phyloP scores from a whole-genome alignment of 2,113 vertebrate species.

The Misgurnus anguillicaudatus region DNA sequence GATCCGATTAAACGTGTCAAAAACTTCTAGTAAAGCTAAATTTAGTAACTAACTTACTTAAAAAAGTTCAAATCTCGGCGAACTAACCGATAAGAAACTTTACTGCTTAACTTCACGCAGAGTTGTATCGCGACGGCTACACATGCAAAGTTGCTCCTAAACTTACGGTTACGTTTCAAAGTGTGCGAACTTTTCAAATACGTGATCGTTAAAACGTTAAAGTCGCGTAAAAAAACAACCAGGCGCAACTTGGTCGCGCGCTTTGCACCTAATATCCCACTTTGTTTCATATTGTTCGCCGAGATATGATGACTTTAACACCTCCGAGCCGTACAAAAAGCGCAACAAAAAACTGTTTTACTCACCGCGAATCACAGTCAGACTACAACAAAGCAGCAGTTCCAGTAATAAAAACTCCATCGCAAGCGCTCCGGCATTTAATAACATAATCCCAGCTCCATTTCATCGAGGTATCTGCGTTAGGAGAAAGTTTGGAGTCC shows the following conservation, averaged over 20 bases:
- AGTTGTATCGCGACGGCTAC: neutral
- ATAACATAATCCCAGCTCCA: conserved; percentile 40
- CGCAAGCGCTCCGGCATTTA: conserved; percentile 39
- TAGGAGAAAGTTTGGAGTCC: conserved; percentile 27
- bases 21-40: neutral
- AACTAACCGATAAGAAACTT: neutral
- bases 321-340: conserved; percentile 7
- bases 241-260: neutral
- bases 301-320: conserved; percentile 29
- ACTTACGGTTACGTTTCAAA: neutral
- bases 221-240: neutral
- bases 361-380: conserved; percentile 45
- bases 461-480: conserved; percentile 49
- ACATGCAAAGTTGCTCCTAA: neutral
- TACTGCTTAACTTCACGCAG: neutral
- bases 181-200: neutral
- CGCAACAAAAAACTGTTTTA: conserved; percentile 20
- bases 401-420: conserved; percentile 45
- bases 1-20: neutral
- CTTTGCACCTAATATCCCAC: neutral
- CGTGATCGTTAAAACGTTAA: neutral
- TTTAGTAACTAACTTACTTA: neutral
- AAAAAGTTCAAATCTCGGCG: neutral
- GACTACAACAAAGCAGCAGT: conserved; percentile 48
- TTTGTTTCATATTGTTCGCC: conserved; percentile 27